These are phyloP conservation scores for Cantharis lateralis DNA, from an alignment of 2,888 invertebrate species.

Conservation along the genomic window DNA sequence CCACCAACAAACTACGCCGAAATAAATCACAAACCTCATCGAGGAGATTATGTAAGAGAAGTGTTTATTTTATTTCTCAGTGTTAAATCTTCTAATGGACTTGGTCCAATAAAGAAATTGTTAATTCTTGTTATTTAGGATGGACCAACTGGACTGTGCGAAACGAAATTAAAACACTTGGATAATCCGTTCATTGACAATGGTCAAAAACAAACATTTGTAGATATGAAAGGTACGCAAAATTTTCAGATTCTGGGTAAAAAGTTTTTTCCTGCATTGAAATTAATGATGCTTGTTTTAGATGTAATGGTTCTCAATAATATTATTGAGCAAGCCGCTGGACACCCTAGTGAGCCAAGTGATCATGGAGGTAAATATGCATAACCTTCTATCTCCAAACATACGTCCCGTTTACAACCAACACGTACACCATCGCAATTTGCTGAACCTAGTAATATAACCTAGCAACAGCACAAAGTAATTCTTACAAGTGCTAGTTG, in stretches of 20 bases:
- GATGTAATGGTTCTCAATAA: constrained; percentile 97
- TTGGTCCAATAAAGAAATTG: neutral
- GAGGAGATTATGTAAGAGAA: constrained; percentile 71
- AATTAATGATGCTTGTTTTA: constrained; percentile 59
- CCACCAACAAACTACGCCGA: constrained; percentile 65
- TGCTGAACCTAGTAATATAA: constrained; percentile 43
- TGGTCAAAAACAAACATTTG: constrained; percentile 83
- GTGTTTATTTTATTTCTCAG: neutral
- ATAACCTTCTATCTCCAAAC: constrained; percentile 26
- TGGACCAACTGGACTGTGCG: constrained; percentile 79
- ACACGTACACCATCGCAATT: constrained; percentile 57
- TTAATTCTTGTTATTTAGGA: constrained; percentile 62
- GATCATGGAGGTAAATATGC: constrained; percentile 81
- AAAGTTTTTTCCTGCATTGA: neutral
- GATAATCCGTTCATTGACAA: constrained; percentile 94
- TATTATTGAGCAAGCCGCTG: constrained; percentile 94
- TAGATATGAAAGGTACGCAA: constrained; percentile 78
- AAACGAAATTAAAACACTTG: constrained; percentile 80
- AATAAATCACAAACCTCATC: constrained; percentile 67
- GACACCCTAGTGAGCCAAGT: constrained; percentile 82
- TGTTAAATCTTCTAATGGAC: neutral
- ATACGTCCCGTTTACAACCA: constrained; percentile 31
- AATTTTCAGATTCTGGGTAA: neutral
- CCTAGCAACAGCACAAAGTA: constrained; percentile 24
- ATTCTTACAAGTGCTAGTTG: constrained; percentile 23